phyloP scores from a whole-genome alignment of 2,888 invertebrate genomes.

The Chamaedrilus cognettii region DNA sequence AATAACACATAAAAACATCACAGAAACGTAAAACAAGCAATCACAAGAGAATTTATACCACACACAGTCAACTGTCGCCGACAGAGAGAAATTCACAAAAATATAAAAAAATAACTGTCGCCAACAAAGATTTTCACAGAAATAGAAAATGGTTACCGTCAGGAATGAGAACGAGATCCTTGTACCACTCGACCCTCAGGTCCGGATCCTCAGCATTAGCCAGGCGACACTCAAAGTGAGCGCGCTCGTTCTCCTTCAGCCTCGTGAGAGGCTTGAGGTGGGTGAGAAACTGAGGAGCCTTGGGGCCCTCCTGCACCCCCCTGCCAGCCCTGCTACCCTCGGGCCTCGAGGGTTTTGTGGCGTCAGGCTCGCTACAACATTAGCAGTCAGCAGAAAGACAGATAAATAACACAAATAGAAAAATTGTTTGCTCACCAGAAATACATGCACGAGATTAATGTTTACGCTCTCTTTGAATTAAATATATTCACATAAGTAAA shows the following conservation, averaged over 20 bases:
- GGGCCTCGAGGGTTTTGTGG: not conserved
- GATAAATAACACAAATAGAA: no score
- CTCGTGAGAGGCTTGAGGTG: constrained; percentile 40
- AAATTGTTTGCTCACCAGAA: no score
- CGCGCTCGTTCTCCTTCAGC: constrained; percentile 85
- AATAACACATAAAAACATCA: no score
- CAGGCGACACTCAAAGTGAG: constrained; percentile 93
- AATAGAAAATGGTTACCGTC: constrained; percentile 67
- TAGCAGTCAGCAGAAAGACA: no score
- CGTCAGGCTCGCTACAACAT: not conserved
- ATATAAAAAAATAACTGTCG: constrained; percentile 2
- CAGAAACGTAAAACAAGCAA: no score
- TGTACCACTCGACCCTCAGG: constrained; percentile 94
- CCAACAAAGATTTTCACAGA: no score
- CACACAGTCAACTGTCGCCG: no score
- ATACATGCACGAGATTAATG: no score
- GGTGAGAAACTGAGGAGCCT: constrained; percentile 66
- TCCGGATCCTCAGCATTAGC: constrained; percentile 92
- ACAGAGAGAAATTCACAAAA: no score
- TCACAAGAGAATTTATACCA: no score
- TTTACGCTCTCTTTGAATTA: no score
- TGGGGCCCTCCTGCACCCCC: constrained; percentile 78
- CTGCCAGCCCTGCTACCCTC: not conserved
- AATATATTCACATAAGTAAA: no score
- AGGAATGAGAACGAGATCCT: constrained; percentile 86